phyloP scores from a whole-genome alignment of 2,113 vertebrate genomes.

The Dasyprocta punctata region DNA sequence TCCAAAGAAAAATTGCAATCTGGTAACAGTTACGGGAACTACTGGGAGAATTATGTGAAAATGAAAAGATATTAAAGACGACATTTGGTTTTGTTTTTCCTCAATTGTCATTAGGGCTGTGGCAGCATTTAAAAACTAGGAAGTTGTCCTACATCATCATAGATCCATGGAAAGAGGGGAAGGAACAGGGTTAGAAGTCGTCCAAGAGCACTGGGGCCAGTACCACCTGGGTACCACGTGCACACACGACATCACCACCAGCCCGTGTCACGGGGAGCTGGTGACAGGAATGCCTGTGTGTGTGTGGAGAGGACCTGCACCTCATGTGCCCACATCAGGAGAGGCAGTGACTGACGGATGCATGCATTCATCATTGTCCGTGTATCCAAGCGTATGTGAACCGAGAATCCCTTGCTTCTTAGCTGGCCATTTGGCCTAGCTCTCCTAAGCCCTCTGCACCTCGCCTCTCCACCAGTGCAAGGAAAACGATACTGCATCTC shows the following conservation, averaged over 20 bases:
- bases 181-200: fast-evolving
- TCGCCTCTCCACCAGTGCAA: neutral
- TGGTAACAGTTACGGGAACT: neutral
- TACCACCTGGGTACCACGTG: fast-evolving
- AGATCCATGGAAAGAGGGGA: neutral
- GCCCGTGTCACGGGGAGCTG: neutral
- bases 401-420: fast-evolving
- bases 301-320: neutral
- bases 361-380: fast-evolving
- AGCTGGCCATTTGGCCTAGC: neutral
- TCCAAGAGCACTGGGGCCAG: no score
- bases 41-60: neutral
- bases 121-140: neutral
- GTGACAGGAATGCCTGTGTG: neutral
- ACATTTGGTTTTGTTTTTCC: neutral
- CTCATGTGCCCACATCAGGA: neutral
- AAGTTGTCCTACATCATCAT: fast-evolving
- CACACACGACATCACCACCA: no score
- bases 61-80: neutral
- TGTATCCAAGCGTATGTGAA: no score
- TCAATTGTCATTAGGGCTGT: neutral
- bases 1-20: neutral
- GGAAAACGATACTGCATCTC: neutral
- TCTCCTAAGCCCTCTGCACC: neutral
- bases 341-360: neutral